Evolutionary conservation across 53 echinoderm and acorn worm species (phyloP), one percentile per base, ranked within the genome.

Genomic region (Echinometra lucunter): DNA sequence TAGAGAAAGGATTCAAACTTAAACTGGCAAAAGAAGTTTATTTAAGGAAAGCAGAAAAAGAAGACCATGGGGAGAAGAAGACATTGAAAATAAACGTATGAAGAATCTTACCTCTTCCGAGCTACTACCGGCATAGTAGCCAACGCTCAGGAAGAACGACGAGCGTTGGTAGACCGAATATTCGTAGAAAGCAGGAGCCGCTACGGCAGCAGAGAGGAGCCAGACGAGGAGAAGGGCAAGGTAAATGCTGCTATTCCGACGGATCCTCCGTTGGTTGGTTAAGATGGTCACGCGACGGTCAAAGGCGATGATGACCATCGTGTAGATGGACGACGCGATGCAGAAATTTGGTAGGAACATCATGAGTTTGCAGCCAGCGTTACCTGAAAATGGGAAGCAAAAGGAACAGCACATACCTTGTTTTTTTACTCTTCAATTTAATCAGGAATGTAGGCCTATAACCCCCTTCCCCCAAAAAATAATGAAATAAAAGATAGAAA

Each of bases 311-410:
- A 93, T 53, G 23, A 95, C 94, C 91, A 96, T 91, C 42, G 94
- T 95, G 63, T 94, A 94, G 23, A 96, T 95, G 49, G 96, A 95
- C 37, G 91, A 83, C 13, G 96, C 95, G 37, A 96, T 94, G 66
- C 95, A 96, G 91, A 96, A 96, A 49, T 94, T 95, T 9, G 96
- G 96, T 37, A 94, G 75, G 57, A 96, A 96, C 96, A 96, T 96
- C 44, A 96, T 55, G 16, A 96, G 69, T 58, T 95, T 96, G 92
- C 96, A 96, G 6, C 95, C 94, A 17, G 72, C 19, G 37, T 96
- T 91, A 37, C 96, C 96, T 96, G 95, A n/a, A 12, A 15, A 45
- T 25, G 23, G 23, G 18, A 45, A 45, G 83, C 21, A 82, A 82
- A 44, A 44, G 44, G 45, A 44, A 38, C 4, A 37, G 30, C 34